Base-by-base conservation (phyloP, 2,888 invertebrate species). In the Vandiemenella viatica region DNA sequence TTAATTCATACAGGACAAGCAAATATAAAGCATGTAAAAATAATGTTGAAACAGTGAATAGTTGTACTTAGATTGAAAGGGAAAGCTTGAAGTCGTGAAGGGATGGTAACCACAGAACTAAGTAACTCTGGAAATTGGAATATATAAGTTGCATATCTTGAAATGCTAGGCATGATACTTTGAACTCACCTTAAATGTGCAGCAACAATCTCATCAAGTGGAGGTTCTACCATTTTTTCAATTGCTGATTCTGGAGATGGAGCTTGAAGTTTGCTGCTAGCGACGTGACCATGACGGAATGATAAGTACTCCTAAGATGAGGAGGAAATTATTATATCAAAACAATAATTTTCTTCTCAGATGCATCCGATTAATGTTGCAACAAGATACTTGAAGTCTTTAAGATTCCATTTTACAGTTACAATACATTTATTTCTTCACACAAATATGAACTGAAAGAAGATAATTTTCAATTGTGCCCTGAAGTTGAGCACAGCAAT, bases 181-280 rank as follows among this genome's bases (percentile, higher is more conserved):
- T 38, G 40, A 18, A 58, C 59, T 60, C 65, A 80, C 80, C 81
- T 76, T n/a, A 91, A 65, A 64, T 91, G 91, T 5, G 76, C 71
- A 43, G 77, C 71, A 5, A 85, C 74, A 32, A 88, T 69, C 62
- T 88, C 87, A 63, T 86, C 83, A 49, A 86, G 68, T 0, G 87
- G 86, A 7, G 78, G 67, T 43, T 79, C 72, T 51, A 89, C 70
- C 58, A 80, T 76, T 45, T 80, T 75, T 58, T 80, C 77, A 1
- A 87, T 81, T 19, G 78, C 67, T 21, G 71, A 67, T 55, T 86
- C 84, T 1, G 86, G 82, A 58, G 76, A 75, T 53, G 80, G 79
- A 10, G 82, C 69, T 51, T 81, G 76, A 15, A 87, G 68, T 58
- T 79, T 79, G 49, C 72, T 71, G 60, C 80, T 85, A 44, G 71